A percentile compares a stretch with the other conserved stretches of the same genome.
Conservation (phyloP, 2,888 invertebrate species). For the Halocaridina rubra region DNA sequence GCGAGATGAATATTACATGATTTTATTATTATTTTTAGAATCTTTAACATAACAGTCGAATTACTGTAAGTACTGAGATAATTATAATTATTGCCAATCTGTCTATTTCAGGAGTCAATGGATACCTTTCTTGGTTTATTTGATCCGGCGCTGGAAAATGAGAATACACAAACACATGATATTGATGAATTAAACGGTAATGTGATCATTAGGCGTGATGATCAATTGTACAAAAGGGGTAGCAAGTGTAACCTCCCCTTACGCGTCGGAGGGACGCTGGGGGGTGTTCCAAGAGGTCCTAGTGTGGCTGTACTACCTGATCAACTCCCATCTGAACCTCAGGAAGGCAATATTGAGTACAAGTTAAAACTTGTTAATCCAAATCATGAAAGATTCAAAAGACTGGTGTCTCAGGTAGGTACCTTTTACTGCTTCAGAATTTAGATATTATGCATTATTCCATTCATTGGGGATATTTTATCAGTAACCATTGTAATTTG, state of each 20-base stretch:
- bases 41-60: too few species aligned
- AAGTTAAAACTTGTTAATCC: constrained; percentile 94
- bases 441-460: too few species aligned
- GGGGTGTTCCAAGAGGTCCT: constrained; percentile 27
- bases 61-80: too few species aligned
- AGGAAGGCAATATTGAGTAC: constrained; percentile 95
- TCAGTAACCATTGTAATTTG: too few species aligned
- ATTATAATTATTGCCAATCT: not conserved
- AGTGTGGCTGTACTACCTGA: constrained; percentile 52
- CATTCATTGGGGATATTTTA: too few species aligned
- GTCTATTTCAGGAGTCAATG: constrained; percentile 47
- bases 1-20: too few species aligned
- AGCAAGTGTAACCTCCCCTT: not conserved
- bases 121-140: constrained; percentile 58
- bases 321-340: constrained; percentile 86
- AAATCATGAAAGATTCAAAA: constrained; percentile 90
- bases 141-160: constrained; percentile 61
- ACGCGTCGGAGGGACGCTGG: not conserved
- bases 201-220: not conserved
- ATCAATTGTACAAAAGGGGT: constrained; percentile 1
- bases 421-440: not conserved
- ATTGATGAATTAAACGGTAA: constrained; percentile 55
- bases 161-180: constrained; percentile 42
- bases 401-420: constrained; percentile 91
- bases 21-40: too few species aligned